These are phyloP conservation scores for Coregonus sp. DNA, from an alignment of 2,797 vertebrate genomes.

Conservation along the genomic window DNA sequence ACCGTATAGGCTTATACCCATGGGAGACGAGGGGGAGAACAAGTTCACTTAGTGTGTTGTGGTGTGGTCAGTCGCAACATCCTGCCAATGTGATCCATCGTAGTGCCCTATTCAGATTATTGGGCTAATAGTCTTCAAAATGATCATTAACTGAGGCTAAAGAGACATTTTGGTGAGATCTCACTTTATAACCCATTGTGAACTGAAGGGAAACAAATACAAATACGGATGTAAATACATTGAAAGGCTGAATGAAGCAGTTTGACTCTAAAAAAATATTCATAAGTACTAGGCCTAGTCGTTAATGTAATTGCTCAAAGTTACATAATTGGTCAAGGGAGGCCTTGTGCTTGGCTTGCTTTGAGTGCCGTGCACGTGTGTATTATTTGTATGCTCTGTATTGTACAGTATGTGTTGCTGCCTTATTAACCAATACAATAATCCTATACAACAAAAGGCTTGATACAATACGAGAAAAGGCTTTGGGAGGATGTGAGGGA, in stretches of 20 bases:
- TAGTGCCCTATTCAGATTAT: neutral
- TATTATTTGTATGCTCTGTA: neutral
- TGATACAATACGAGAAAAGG: conserved; percentile 32
- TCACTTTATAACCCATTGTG: neutral
- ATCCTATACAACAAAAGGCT: conserved; percentile 52
- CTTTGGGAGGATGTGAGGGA: conserved; percentile 19
- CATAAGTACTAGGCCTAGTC: neutral
- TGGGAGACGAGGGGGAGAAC: too few relatives aligned
- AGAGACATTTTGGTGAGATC: neutral
- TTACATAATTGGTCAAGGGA: neutral
- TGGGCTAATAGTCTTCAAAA: neutral
- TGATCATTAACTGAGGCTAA: neutral
- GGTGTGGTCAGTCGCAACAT: neutral
- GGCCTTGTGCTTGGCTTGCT: neutral
- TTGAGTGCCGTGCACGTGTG: neutral
- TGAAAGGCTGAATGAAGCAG: neutral
- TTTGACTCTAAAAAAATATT: neutral
- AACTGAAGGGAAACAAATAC: neutral
- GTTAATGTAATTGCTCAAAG: neutral
- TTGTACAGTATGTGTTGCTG: conserved; percentile 22
- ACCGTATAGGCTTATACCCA: neutral
- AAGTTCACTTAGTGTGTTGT: neutral
- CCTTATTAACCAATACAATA: conserved; percentile 41
- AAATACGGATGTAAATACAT: neutral
- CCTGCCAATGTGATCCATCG: neutral